Base-by-base conservation (phyloP, 2,888 invertebrate genomes). In the Cephus spinipes region DNA sequence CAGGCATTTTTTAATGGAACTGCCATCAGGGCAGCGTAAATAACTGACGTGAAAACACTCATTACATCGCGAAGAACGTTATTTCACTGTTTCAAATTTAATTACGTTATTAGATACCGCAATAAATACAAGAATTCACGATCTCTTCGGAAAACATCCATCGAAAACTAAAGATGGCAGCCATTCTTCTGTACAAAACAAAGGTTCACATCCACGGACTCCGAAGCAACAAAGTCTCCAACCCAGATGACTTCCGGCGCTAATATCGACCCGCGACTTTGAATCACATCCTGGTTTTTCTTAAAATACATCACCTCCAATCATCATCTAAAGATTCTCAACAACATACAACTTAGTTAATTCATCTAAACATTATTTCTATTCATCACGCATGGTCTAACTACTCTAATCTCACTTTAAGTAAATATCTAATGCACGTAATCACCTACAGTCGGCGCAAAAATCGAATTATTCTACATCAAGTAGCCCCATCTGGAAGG, bases 101-200 rank as follows among this genome's bases (percentile, higher is more conserved):
- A 91, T 90, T 87, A 86, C 86, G 88, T 87, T 87, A 87, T 89
- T 88, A 86, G 87, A 88, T 87, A 86, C 85, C 88, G 87, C 85
- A 83, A 85, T 86, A 89, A 88, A 87, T 85, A 88, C 83, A 84
- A 87, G 86, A 89, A 87, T 86, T 88, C 87, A 82, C 88, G 86
- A 87, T 87, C 87, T 92, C 92, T 92, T 93, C 92, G 94, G 94
- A 95, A 95, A 95, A 95, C 95, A 95, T 95, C 94, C 94, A 95
- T 94, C 94, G 94, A 95, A 89, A 95, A 93, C 95, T 94, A 95
- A 95, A 95, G 95, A 95, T 95, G 95, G 95, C 95, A 95, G 95
- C 95, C 95, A 95, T 95, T 95, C 94, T 95, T 95, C 94, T 94
- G 94, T 95, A 94, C 94, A 95, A 95, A 95, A 95, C 95, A 95